Percentiles rank a stretch among this genome's conserved stretches.
phyloP scores from a whole-genome alignment of 2,888 invertebrate species.

The Tachina fera region DNA sequence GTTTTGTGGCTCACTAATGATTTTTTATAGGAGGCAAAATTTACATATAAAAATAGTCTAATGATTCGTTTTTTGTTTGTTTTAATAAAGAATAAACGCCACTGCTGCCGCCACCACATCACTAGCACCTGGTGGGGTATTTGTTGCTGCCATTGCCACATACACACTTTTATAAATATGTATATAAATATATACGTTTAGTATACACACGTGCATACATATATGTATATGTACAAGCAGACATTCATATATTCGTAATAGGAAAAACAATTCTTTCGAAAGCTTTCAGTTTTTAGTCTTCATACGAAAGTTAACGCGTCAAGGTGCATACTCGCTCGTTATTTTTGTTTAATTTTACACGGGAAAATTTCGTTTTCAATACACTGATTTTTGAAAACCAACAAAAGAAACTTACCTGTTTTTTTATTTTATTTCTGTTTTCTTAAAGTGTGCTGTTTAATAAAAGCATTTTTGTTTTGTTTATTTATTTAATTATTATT shows the following conservation, averaged over 20 bases:
- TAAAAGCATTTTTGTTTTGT: slow-evolving; percentile 53
- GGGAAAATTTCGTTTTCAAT: not conserved
- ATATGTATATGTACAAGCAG: not conserved
- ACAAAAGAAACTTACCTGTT: slow-evolving; percentile 47
- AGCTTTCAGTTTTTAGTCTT: slow-evolving; percentile 60
- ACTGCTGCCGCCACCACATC: slow-evolving; percentile 3
- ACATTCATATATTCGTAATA: slow-evolving; percentile 30
- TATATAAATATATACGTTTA: not conserved
- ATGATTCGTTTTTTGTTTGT: slow-evolving; percentile 36
- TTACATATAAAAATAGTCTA: slow-evolving; percentile 49
- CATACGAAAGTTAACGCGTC: slow-evolving; percentile 50
- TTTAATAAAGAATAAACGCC: slow-evolving; percentile 38
- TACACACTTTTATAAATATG: not conserved
- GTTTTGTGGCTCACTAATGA: not conserved
- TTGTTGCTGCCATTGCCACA: slow-evolving; percentile 2
- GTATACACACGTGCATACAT: slow-evolving; percentile 10
- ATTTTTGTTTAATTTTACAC: not conserved
- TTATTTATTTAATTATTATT: slow-evolving; percentile 6
- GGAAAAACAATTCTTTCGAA: slow-evolving; percentile 55
- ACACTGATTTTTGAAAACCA: slow-evolving; percentile 13
- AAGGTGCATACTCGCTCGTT: slow-evolving; percentile 13
- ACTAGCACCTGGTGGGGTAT: slow-evolving; percentile 59
- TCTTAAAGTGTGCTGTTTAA: slow-evolving; percentile 13
- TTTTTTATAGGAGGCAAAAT: slow-evolving; percentile 32
- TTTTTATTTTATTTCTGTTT: not conserved